A percentile compares a stretch with the other conserved stretches of the same genome.
phyloP scores from a whole-genome alignment of 2,113 vertebrate species.

The Jacana jacana region DNA sequence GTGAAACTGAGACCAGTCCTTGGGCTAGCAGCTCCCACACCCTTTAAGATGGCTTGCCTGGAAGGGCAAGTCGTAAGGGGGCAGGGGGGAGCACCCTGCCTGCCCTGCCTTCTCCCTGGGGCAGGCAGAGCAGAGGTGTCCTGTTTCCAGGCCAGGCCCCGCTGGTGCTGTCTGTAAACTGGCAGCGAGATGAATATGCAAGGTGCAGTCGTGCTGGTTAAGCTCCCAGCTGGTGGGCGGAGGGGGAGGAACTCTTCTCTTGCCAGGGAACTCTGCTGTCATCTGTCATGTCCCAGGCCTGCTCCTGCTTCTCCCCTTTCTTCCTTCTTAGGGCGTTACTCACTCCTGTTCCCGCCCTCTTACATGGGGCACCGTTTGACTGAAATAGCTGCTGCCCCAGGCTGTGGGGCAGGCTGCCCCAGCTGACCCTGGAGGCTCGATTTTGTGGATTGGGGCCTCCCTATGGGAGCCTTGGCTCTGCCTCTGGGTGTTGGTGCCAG shows the following conservation, averaged over 20 bases:
- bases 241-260: slow-evolving; percentile 3
- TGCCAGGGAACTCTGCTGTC: neutral
- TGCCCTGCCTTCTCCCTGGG: neutral
- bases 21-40: neutral
- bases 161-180: slow-evolving; percentile 44
- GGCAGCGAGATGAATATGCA: neutral
- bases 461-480: fast-evolving
- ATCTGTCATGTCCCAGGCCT: neutral
- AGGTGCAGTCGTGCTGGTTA: neutral
- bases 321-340: slow-evolving; percentile 48
- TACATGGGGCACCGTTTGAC: neutral
- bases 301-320: neutral
- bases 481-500: fast-evolving
- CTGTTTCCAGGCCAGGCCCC: neutral
- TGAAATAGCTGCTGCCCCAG: neutral
- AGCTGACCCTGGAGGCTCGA: neutral
- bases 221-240: neutral
- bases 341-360: neutral
- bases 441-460: neutral
- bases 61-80: neutral
- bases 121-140: neutral
- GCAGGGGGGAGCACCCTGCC: neutral
- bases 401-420: neutral
- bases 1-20: neutral
- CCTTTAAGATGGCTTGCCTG: neutral